These are phyloP conservation scores for Synanthedon tipuliformis DNA, from an alignment of 2,888 invertebrate genomes.

Conservation along the genomic window DNA sequence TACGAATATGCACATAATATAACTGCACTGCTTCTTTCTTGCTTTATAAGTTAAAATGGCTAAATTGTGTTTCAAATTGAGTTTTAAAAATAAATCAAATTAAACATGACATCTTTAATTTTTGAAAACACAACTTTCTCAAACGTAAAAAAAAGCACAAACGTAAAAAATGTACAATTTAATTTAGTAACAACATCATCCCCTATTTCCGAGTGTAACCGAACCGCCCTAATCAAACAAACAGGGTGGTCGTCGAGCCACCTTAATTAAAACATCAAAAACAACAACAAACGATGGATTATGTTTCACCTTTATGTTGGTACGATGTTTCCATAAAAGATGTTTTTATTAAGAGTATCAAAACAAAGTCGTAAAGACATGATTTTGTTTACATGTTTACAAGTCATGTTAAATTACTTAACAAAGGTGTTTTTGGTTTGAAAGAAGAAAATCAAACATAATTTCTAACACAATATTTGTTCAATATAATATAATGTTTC, in stretches of 20 bases:
- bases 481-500: too few species aligned
- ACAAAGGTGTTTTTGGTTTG: too few species aligned
- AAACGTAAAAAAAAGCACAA: neutral
- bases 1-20: too few species aligned
- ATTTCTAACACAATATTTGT: too few species aligned
- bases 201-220: conserved; percentile 11
- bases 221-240: conserved; percentile 1
- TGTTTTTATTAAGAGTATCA: neutral
- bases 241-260: neutral
- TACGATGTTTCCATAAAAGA: neutral
- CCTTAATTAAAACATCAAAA: conserved; percentile 12
- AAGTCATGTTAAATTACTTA: neutral
- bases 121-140: too few species aligned
- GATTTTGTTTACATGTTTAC: neutral
- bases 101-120: too few species aligned
- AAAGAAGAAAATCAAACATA: too few species aligned
- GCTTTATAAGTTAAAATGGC: too few species aligned
- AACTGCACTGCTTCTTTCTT: too few species aligned
- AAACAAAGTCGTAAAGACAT: neutral
- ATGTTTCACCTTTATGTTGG: neutral
- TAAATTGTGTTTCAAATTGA: too few species aligned
- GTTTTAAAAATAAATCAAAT: too few species aligned
- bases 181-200: conserved; percentile 4
- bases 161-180: conserved; percentile 2
- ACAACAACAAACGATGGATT: conserved; percentile 5